phyloP scores from a whole-genome alignment of 2,888 invertebrate genomes.

The Nephrotoma guestfalica region DNA sequence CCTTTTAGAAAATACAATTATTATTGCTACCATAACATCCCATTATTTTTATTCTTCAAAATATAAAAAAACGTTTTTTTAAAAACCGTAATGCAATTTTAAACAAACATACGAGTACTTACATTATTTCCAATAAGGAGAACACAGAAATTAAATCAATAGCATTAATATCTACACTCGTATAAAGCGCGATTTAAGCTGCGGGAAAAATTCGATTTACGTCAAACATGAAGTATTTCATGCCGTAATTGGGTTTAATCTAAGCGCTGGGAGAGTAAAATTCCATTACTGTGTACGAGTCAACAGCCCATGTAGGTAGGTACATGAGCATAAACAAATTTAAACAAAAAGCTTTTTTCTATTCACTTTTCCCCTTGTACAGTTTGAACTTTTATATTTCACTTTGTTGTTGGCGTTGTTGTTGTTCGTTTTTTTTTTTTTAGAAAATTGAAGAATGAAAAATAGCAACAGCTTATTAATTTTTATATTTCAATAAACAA shows the following conservation, averaged over 20 bases:
- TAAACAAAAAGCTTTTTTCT: background rate
- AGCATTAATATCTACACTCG: background rate
- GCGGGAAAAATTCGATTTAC: background rate
- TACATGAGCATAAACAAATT: background rate
- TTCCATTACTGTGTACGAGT: background rate
- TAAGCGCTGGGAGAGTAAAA: background rate
- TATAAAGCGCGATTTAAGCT: background rate
- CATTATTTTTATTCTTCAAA: background rate
- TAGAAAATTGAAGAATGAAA: background rate
- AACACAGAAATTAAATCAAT: background rate
- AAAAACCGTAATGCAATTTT: background rate
- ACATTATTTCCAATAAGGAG: background rate
- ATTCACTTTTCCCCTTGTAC: background rate
- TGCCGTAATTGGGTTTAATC: background rate
- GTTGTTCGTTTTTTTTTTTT: background rate
- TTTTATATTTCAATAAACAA: background rate
- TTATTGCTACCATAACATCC: background rate
- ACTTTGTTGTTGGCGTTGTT: background rate
- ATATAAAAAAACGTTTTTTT: background rate
- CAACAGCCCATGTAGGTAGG: background rate
- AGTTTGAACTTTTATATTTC: background rate
- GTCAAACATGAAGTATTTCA: background rate
- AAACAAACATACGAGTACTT: background rate
- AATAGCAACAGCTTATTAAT: background rate
- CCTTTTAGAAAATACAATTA: background rate